A percentile compares a stretch with the other conserved stretches of the same genome.
phyloP scores from a whole-genome alignment of 2,797 vertebrate genomes.

The Nannoperca australis region DNA sequence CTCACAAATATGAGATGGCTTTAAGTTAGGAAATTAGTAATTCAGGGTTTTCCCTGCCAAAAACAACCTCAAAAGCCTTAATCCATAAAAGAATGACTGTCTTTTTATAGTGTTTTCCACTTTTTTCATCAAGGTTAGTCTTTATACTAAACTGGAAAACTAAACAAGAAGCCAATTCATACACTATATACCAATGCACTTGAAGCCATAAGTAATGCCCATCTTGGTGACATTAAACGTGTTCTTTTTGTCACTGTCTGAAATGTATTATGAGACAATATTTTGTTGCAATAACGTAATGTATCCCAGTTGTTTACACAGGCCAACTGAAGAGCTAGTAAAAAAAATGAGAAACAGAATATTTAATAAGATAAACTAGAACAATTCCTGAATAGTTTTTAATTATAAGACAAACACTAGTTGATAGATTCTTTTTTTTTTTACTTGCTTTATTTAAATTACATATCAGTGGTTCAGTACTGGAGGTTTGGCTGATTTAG shows the following conservation, averaged over 20 bases:
- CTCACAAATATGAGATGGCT: constrained; percentile 42
- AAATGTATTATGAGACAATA: constrained; percentile 35
- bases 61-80: constrained; percentile 79
- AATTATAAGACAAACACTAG: constrained; percentile 41
- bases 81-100: constrained; percentile 52
- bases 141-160: constrained; percentile 52
- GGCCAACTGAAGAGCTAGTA: constrained; percentile 24
- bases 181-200: constrained; percentile 39
- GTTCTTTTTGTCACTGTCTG: constrained; percentile 54
- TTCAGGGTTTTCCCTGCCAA: constrained; percentile 62
- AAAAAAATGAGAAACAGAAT: neutral
- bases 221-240: constrained; percentile 53
- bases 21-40: constrained; percentile 33
- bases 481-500: constrained; percentile 24
- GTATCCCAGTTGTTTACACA: constrained; percentile 57
- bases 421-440: constrained; percentile 33
- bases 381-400: constrained; percentile 41
- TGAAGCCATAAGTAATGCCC: constrained; percentile 65
- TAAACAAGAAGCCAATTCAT: constrained; percentile 21
- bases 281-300: constrained; percentile 24
- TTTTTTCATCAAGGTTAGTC: constrained; percentile 14
- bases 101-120: constrained; percentile 61
- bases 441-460: neutral
- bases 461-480: constrained; percentile 30
- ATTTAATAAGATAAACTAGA: constrained; percentile 21